Evolutionary conservation across 2,888 invertebrate species (phyloP).

Genomic region (Diploptera punctata): DNA sequence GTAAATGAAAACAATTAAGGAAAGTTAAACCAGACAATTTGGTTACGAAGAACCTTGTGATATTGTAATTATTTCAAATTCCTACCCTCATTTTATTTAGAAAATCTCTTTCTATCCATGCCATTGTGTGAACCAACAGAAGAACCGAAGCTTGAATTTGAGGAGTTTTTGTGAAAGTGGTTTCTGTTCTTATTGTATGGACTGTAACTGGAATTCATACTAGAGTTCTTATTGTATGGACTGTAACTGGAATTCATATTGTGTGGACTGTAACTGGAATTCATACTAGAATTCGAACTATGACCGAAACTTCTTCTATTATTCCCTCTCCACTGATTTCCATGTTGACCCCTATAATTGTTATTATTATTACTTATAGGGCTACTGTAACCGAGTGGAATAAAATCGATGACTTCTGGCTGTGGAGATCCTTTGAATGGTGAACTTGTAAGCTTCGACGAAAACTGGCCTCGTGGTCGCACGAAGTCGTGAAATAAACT

Average conservation of each 20-base stretch:
- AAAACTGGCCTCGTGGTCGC: constrained; percentile 10
- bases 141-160: constrained; percentile 14
- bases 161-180: background rate
- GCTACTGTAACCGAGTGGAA: constrained; percentile 36
- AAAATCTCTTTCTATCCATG: background rate
- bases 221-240: no score
- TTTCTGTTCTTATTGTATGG: background rate
- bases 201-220: no score
- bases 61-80: background rate
- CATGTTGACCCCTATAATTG: no score
- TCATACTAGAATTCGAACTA: constrained; percentile 9
- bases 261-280: constrained; percentile 15
- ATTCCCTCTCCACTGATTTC: constrained; percentile 26
- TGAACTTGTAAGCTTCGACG: constrained; percentile 12
- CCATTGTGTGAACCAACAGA: no score
- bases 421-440: constrained; percentile 24
- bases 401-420: constrained; percentile 25
- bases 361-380: constrained; percentile 23
- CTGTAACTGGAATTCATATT: background rate
- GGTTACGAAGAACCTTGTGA: no score
- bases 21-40: no score
- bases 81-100: constrained; percentile 11
- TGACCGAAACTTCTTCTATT: constrained; percentile 6
- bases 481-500: constrained; percentile 22
- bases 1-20: no score